These are phyloP conservation scores for Branchinecta lynchi DNA, from an alignment of 1,140 invertebrate genomes.

Conservation along the genomic window DNA sequence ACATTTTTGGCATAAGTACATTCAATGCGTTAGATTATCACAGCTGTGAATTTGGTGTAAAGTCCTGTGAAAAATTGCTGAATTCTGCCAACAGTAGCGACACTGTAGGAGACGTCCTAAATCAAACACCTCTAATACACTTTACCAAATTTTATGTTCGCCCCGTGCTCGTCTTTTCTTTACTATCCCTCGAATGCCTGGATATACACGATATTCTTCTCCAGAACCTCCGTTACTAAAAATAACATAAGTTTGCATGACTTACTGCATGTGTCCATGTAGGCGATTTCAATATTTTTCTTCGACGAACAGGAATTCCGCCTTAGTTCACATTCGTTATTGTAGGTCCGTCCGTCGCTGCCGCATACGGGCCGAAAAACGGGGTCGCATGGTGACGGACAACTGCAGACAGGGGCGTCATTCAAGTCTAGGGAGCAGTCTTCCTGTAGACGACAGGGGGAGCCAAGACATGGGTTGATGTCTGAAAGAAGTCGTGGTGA, in stretches of 20 bases:
- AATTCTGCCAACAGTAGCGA: no score
- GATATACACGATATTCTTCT: no score
- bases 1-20: no score
- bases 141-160: no score
- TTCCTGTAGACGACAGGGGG: constrained; percentile 31
- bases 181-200: no score
- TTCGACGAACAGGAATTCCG: constrained; percentile 47
- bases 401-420: constrained; percentile 33
- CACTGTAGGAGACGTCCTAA: no score
- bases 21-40: no score
- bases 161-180: no score
- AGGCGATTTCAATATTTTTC: constrained; percentile 47
- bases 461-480: constrained; percentile 30
- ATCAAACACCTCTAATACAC: no score
- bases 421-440: constrained; percentile 35
- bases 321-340: constrained; percentile 48
- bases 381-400: constrained; percentile 30
- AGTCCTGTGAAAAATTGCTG: no score
- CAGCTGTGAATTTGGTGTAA: no score
- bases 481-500: constrained; percentile 24
- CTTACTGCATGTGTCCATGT: constrained; percentile 72
- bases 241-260: constrained; percentile 18
- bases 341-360: constrained; percentile 47
- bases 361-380: constrained; percentile 34
- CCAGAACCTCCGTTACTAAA: no score